These are phyloP conservation scores for Tokudaia tokunoshimensis DNA, from an alignment of 2,797 vertebrate species.

Conservation along the genomic window DNA sequence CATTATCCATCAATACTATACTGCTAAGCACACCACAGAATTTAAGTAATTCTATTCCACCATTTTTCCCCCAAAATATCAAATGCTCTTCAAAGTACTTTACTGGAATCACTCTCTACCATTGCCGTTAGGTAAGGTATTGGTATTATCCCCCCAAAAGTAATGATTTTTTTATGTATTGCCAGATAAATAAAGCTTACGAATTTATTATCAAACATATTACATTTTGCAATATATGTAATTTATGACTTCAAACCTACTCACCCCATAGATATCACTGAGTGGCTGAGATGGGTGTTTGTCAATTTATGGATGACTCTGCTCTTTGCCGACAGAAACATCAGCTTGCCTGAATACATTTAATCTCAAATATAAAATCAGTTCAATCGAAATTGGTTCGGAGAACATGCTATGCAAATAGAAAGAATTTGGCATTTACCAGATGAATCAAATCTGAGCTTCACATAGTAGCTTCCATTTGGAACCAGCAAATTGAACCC, in stretches of 20 bases:
- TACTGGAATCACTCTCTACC: slow-evolving; percentile 80
- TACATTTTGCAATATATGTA: slow-evolving; percentile 74
- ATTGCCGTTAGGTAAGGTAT: slow-evolving; percentile 72
- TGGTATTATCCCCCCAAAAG: slow-evolving; percentile 68
- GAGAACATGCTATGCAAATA: slow-evolving; percentile 76
- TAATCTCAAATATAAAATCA: slow-evolving; percentile 79
- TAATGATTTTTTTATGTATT: slow-evolving; percentile 74
- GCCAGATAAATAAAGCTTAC: slow-evolving; percentile 80
- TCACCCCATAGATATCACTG: slow-evolving; percentile 67
- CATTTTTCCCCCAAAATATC: slow-evolving; percentile 44
- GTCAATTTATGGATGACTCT: slow-evolving; percentile 77
- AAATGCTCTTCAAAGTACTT: slow-evolving; percentile 71
- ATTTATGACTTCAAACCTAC: slow-evolving; percentile 69
- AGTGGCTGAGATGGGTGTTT: slow-evolving; percentile 75
- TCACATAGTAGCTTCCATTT: slow-evolving; percentile 45
- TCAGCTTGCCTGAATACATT: slow-evolving; percentile 67
- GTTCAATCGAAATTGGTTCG: slow-evolving; percentile 80
- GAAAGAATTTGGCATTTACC: slow-evolving; percentile 79
- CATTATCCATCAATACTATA: slow-evolving; percentile 57
- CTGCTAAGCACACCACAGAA: slow-evolving; percentile 56
- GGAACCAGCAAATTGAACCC: slow-evolving; percentile 59
- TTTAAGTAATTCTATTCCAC: slow-evolving; percentile 51
- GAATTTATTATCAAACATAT: slow-evolving; percentile 83
- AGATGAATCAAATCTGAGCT: slow-evolving; percentile 79
- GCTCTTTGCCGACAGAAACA: slow-evolving; percentile 76